These are phyloP conservation scores for Cydia splendana DNA, from an alignment of 1,140 invertebrate genomes.

Conservation along the genomic window DNA sequence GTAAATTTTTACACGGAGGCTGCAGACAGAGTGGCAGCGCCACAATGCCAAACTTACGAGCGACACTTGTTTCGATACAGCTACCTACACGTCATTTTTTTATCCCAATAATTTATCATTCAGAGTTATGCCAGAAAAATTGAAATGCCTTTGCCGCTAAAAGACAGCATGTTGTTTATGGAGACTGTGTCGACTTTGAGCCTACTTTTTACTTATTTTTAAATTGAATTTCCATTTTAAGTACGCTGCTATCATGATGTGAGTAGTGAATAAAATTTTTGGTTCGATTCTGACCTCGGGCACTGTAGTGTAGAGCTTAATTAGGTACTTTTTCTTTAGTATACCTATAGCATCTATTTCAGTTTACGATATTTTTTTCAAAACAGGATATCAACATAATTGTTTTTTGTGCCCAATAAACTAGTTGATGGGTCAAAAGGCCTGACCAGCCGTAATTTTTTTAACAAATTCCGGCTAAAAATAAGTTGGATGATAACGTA, in stretches of 20 bases:
- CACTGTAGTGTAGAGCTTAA: too few species aligned
- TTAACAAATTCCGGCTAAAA: too few species aligned
- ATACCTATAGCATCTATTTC: too few species aligned
- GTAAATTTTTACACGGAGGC: conserved; percentile 53
- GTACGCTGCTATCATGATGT: too few species aligned
- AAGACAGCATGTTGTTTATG: conserved; percentile 11
- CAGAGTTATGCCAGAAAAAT: neutral
- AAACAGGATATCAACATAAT: too few species aligned
- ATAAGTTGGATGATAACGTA: too few species aligned
- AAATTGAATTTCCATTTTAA: neutral
- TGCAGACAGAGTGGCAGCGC: conserved; percentile 71
- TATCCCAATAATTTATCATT: neutral
- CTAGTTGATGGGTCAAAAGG: too few species aligned
- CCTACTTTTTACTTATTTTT: neutral
- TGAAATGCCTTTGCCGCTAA: neutral
- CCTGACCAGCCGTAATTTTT: too few species aligned
- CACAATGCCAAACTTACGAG: conserved; percentile 34
- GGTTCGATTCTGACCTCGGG: neutral
- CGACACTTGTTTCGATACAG: conserved; percentile 23
- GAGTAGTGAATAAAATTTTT: neutral
- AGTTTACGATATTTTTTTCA: too few species aligned
- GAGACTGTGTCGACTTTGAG: neutral
- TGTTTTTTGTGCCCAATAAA: too few species aligned
- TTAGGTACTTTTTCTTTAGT: too few species aligned
- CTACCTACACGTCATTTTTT: neutral